Percentiles rank a stretch among this genome's conserved stretches.
Conservation (phyloP, 1,140 invertebrate genomes). For the Trichonephila clavata region DNA sequence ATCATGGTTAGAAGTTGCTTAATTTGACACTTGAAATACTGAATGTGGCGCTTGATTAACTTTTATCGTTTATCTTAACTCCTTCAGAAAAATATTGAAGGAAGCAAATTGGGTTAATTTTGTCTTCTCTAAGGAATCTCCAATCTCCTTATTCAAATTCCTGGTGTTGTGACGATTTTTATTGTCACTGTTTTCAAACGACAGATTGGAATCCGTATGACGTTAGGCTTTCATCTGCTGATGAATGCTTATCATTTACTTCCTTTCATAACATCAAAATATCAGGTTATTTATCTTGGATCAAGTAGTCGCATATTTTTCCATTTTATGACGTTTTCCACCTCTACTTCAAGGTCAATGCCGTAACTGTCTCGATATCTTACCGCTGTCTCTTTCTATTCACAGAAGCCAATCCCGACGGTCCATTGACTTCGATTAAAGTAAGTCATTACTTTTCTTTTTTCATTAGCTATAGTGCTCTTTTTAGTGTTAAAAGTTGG, state of each 20-base stretch:
- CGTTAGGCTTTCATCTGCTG: background rate
- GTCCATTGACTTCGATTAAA: background rate
- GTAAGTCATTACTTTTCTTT: background rate
- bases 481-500: too few relatives aligned
- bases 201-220: too few relatives aligned
- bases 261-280: background rate
- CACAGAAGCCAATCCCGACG: background rate
- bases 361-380: background rate
- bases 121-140: too few relatives aligned
- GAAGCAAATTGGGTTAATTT: too few relatives aligned
- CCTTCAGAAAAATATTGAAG: too few relatives aligned
- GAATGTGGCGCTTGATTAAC: too few relatives aligned
- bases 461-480: background rate
- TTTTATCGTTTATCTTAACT: too few relatives aligned
- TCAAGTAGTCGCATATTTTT: background rate
- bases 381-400: background rate
- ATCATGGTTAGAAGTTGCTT: too few relatives aligned
- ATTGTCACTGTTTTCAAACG: too few relatives aligned
- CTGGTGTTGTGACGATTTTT: too few relatives aligned
- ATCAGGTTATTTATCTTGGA: background rate
- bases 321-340: slow-evolving; percentile 1
- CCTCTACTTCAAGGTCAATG: background rate
- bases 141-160: too few relatives aligned
- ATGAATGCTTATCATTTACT: background rate
- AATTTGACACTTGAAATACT: too few relatives aligned